Evolutionary conservation across 2,113 vertebrate species (phyloP).

Genomic region (Siphamia tubifer): DNA sequence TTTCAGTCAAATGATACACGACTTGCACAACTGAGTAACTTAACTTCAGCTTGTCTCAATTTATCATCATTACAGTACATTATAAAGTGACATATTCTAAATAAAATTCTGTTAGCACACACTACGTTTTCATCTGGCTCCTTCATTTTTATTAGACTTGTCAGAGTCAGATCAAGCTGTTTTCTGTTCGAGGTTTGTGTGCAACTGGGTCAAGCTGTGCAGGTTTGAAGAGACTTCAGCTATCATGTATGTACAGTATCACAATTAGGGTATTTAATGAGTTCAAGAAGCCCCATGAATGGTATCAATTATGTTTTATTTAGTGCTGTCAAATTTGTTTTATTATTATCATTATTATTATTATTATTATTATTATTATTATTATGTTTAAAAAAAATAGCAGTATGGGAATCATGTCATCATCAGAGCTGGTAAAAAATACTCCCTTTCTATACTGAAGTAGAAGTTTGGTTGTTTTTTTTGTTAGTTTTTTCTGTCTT

Average conservation of each 20-base stretch:
- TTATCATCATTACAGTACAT: neutral
- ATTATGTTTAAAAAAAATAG: too few species aligned
- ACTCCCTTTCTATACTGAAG: too few species aligned
- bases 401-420: too few species aligned
- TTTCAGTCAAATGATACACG: neutral
- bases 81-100: neutral
- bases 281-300: constrained; percentile 28
- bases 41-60: constrained; percentile 7
- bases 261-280: constrained; percentile 3
- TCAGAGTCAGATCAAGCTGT: constrained; percentile 7
- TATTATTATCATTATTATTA: too few species aligned
- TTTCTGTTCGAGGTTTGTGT: constrained; percentile 26
- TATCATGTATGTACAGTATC: constrained; percentile 21
- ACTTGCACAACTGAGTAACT: too few species aligned
- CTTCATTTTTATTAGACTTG: constrained; percentile 7
- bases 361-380: too few species aligned
- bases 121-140: neutral
- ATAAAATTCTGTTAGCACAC: neutral
- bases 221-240: constrained; percentile 23
- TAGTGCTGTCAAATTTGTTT: too few species aligned
- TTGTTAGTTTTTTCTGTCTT: too few species aligned
- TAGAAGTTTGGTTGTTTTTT: too few species aligned
- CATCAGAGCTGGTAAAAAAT: too few species aligned
- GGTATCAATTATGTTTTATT: constrained; percentile 15
- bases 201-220: constrained; percentile 24